Evolutionary conservation across 2,113 vertebrate genomes (phyloP).

Genomic region (Apteryx mantelli): DNA sequence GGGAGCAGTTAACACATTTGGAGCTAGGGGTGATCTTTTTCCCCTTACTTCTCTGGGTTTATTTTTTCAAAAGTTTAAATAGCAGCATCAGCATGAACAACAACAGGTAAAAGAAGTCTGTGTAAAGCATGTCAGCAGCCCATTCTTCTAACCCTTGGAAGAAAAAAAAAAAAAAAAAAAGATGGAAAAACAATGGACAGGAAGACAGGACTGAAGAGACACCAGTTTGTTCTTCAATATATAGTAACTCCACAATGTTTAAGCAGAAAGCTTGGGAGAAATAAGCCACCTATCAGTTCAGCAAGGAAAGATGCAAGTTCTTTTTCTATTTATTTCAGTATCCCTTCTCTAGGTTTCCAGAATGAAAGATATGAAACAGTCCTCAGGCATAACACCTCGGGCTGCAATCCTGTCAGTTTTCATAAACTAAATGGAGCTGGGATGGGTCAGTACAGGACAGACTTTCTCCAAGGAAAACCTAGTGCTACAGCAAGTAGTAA

Average conservation of each 20-base stretch:
- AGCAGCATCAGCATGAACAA: background rate
- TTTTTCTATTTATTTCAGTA: background rate
- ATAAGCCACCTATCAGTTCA: background rate
- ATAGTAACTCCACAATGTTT: background rate
- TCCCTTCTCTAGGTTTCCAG: background rate
- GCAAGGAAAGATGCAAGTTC: fast-evolving
- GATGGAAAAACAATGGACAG: background rate
- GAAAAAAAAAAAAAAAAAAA: background rate
- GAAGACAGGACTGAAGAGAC: background rate
- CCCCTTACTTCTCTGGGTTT: background rate
- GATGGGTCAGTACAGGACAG: constrained; percentile 15
- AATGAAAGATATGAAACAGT: constrained; percentile 21
- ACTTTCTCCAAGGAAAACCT: background rate
- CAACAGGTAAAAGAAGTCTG: background rate
- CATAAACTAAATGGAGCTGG: background rate
- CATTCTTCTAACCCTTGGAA: background rate
- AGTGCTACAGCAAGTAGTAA: background rate
- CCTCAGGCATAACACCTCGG: constrained; percentile 1
- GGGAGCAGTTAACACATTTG: background rate
- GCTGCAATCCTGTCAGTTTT: constrained; percentile 30
- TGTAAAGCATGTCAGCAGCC: background rate
- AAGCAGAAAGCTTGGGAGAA: constrained; percentile 1
- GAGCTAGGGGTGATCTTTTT: background rate
- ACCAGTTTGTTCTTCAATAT: background rate
- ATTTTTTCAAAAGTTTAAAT: background rate